These are phyloP conservation scores for Pelodytes ibericus DNA, from an alignment of 2,797 vertebrate species.

Conservation along the genomic window DNA sequence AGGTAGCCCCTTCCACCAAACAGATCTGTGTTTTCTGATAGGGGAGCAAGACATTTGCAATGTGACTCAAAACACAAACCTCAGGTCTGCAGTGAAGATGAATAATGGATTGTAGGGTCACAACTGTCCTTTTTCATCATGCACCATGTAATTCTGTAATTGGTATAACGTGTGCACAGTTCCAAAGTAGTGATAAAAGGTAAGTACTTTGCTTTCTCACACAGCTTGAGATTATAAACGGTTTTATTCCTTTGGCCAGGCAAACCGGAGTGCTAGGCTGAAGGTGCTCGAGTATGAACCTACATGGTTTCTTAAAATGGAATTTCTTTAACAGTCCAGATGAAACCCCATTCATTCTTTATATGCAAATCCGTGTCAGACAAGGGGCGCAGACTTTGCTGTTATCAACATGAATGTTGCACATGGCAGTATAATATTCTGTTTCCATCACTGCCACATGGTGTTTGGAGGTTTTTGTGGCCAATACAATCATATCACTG, in stretches of 20 bases:
- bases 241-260: not conserved
- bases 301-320: not conserved
- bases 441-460: not conserved
- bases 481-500: not conserved
- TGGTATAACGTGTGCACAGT: not conserved
- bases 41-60: not conserved
- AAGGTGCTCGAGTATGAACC: not conserved
- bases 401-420: not conserved
- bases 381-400: not conserved
- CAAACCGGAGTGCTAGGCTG: not conserved
- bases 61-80: constrained; percentile 12
- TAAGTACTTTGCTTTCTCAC: not conserved
- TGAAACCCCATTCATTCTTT: not conserved
- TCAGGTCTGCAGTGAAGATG: constrained; percentile 5
- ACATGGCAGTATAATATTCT: not conserved
- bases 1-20: not conserved
- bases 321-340: not conserved
- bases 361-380: not conserved
- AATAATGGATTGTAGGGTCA: constrained; percentile 2
- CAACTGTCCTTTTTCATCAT: not conserved
- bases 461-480: not conserved
- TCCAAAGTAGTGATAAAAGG: not conserved
- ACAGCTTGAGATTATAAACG: not conserved
- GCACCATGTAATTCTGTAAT: not conserved
- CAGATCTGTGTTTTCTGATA: not conserved